Conservation (phyloP, 2,113 vertebrate genomes). For the Grammomys surdaster region DNA sequence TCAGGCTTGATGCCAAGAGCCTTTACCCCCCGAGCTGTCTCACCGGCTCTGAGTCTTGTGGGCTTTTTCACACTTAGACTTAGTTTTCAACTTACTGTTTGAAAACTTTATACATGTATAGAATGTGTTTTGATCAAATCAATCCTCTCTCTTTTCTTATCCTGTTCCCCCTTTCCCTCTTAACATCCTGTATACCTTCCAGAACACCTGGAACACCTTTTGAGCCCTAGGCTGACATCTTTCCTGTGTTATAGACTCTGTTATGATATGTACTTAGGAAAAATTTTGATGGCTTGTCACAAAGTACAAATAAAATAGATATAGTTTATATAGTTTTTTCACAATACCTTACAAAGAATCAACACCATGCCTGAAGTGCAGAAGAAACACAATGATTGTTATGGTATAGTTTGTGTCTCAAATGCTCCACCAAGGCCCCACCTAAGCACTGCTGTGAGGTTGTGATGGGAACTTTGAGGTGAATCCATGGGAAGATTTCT, state of each 20-base stretch:
- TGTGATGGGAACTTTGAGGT: not conserved
- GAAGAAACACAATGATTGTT: not conserved
- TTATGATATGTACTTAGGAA: not conserved
- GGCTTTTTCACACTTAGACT: not conserved
- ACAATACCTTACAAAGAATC: not conserved
- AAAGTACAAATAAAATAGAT: not conserved
- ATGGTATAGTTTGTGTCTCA: not conserved
- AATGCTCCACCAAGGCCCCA: not conserved
- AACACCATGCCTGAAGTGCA: not conserved
- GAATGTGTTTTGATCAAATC: not conserved
- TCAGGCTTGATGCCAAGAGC: too few species aligned
- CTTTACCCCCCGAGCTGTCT: not conserved
- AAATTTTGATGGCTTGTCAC: not conserved
- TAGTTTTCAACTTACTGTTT: constrained; percentile 20
- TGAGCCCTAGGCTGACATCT: not conserved
- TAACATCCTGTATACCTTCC: not conserved
- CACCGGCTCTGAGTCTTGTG: not conserved
- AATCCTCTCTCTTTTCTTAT: too few species aligned
- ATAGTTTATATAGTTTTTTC: not conserved
- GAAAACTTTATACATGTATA: not conserved
- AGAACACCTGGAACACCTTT: not conserved
- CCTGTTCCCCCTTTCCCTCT: not conserved
- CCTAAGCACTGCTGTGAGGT: not conserved
- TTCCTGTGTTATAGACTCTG: not conserved
- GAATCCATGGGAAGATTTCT: not conserved